phyloP scores from a whole-genome alignment of 1,140 invertebrate genomes.

The Hycleus phaleratus region DNA sequence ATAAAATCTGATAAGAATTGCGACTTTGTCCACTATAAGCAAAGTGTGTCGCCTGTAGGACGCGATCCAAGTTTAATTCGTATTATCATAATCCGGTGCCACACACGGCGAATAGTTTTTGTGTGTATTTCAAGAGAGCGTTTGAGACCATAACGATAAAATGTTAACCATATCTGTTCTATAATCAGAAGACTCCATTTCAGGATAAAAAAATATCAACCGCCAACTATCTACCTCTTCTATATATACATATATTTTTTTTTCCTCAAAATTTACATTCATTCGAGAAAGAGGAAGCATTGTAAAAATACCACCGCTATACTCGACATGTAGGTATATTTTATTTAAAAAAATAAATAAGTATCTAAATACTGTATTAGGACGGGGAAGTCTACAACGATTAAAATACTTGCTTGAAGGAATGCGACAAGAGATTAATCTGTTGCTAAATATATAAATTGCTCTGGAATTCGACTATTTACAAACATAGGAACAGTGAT shows the following conservation, averaged over 20 bases:
- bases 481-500: constrained; percentile 36
- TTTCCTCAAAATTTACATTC: no score
- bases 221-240: no score
- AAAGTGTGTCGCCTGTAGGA: not conserved
- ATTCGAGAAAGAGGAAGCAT: no score
- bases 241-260: no score
- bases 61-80: constrained; percentile 20
- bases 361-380: constrained; percentile 14
- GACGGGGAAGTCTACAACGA: constrained; percentile 29
- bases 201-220: no score
- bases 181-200: no score
- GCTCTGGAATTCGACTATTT: constrained; percentile 38
- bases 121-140: constrained; percentile 16
- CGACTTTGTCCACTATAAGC: constrained; percentile 8
- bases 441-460: constrained; percentile 40
- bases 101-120: constrained; percentile 25
- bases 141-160: not conserved
- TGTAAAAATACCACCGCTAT: no score
- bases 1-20: constrained; percentile 12
- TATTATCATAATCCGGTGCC: constrained; percentile 28
- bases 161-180: no score
- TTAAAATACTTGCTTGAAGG: constrained; percentile 33
- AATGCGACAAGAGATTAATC: constrained; percentile 37
- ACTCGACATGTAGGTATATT: not conserved
- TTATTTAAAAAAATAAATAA: not conserved